A percentile compares a stretch with the other conserved stretches of the same genome.
These are phyloP conservation scores for Formica selysi DNA, from an alignment of 1,140 invertebrate genomes.

Conservation along the genomic window DNA sequence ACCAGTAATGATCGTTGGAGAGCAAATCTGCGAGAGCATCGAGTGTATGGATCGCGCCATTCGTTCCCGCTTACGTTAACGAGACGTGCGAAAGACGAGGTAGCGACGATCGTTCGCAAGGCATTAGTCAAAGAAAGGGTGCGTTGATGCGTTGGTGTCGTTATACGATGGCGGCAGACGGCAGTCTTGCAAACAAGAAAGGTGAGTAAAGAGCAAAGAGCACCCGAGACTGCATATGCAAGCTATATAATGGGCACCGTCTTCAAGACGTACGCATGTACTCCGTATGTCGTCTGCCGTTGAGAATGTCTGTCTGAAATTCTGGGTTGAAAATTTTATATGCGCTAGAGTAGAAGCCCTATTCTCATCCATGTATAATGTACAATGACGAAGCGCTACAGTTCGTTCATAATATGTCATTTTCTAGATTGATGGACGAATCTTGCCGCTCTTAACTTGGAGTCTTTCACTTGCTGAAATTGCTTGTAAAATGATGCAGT, in stretches of 20 bases:
- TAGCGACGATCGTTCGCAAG: constrained; percentile 47
- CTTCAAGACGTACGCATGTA: constrained; percentile 44
- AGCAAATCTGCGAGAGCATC: constrained; percentile 27
- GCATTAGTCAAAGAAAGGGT: constrained; percentile 71
- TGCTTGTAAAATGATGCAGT: neutral
- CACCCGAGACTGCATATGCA: constrained; percentile 17
- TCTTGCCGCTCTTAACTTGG: constrained; percentile 15
- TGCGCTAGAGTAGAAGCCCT: constrained; percentile 33
- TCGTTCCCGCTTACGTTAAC: constrained; percentile 56
- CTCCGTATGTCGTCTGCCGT: constrained; percentile 43
- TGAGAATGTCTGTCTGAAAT: constrained; percentile 43
- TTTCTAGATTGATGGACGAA: constrained; percentile 48
- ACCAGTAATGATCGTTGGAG: constrained; percentile 8
- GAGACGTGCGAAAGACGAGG: constrained; percentile 63
- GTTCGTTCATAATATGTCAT: constrained; percentile 48
- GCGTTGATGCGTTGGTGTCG: constrained; percentile 63
- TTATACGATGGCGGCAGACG: constrained; percentile 62
- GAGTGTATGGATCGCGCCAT: constrained; percentile 55
- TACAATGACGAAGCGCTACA: constrained; percentile 43
- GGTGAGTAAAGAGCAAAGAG: constrained; percentile 65
- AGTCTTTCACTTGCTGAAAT: neutral
- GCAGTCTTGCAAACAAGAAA: constrained; percentile 58
- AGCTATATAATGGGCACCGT: constrained; percentile 16
- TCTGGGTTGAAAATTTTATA: constrained; percentile 58
- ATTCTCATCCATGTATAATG: constrained; percentile 52